phyloP scores from a whole-genome alignment of 1,140 invertebrate genomes.

The Drosophila obscura region DNA sequence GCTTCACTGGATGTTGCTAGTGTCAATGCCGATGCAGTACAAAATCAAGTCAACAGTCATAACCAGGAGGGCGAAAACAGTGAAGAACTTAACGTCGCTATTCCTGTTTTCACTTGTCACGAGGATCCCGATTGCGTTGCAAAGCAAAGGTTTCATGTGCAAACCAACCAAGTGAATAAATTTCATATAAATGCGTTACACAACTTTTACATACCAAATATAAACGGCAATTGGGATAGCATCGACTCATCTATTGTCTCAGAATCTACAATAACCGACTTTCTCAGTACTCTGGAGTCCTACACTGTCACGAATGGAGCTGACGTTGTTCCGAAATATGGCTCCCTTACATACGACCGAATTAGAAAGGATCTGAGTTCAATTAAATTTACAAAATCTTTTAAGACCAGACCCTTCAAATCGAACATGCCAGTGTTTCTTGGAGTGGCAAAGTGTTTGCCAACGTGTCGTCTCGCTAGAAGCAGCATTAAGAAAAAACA shows the following conservation, averaged over 20 bases:
- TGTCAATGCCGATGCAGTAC: neutral
- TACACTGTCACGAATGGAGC: slow-evolving; percentile 63
- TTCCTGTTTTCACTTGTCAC: slow-evolving; percentile 43
- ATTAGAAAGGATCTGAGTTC: slow-evolving; percentile 76
- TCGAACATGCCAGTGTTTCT: slow-evolving; percentile 51
- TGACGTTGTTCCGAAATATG: slow-evolving; percentile 79
- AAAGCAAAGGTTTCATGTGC: slow-evolving; percentile 65
- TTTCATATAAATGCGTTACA: slow-evolving; percentile 81
- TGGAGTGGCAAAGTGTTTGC: slow-evolving; percentile 67
- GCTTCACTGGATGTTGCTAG: neutral
- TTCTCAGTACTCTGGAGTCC: slow-evolving; percentile 15
- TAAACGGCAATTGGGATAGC: slow-evolving; percentile 87
- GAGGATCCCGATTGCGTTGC: slow-evolving; percentile 82
- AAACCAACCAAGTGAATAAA: slow-evolving; percentile 68
- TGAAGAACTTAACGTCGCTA: neutral
- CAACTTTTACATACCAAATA: slow-evolving; percentile 84
- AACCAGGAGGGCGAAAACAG: slow-evolving; percentile 13
- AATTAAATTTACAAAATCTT: slow-evolving; percentile 35
- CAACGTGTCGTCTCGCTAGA: slow-evolving; percentile 54
- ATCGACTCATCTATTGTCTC: slow-evolving; percentile 14
- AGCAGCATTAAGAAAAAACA: slow-evolving; percentile 1
- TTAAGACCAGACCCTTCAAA: slow-evolving; percentile 36
- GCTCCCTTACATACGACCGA: slow-evolving; percentile 55
- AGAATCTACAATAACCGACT: slow-evolving; percentile 10
- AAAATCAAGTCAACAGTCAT: neutral